Evolutionary conservation across 2,888 invertebrate species (phyloP).

Genomic region (Napeogenes sylphis): DNA sequence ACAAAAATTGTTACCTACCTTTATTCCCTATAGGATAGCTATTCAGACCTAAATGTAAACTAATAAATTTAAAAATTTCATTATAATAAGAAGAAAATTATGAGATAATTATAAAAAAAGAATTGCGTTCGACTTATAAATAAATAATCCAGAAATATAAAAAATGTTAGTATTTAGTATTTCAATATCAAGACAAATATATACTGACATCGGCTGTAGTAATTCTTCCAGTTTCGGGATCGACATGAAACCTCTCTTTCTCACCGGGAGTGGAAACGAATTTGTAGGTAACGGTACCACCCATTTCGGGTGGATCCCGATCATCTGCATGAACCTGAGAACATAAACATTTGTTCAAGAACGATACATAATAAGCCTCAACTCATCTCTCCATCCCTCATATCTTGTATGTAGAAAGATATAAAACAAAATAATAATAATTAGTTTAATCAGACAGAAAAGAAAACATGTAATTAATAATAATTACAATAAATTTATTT

Average conservation of each 20-base stretch:
- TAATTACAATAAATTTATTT: too few species aligned
- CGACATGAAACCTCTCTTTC: constrained; percentile 87
- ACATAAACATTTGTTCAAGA: constrained; percentile 7
- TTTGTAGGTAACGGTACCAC: constrained; percentile 89
- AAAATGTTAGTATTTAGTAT: not conserved
- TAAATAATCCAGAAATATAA: not conserved
- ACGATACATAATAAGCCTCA: not conserved
- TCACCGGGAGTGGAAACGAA: constrained; percentile 87
- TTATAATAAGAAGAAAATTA: not conserved
- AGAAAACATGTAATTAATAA: not conserved
- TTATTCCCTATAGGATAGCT: constrained; percentile 20
- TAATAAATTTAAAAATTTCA: constrained; percentile 6
- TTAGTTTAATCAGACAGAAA: not conserved
- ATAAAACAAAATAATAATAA: not conserved
- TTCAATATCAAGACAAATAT: constrained; percentile 3
- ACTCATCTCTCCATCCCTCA: too few species aligned
- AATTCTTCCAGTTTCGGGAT: constrained; percentile 86
- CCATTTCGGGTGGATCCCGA: constrained; percentile 84
- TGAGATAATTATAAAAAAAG: not conserved
- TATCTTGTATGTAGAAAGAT: too few species aligned
- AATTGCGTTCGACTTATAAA: not conserved
- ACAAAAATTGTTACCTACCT: constrained; percentile 27
- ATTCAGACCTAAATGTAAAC: constrained; percentile 13
- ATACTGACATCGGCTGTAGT: constrained; percentile 82
- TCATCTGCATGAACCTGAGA: constrained; percentile 84